phyloP scores from a whole-genome alignment of 1,140 invertebrate species.

The Ptiloglossa arizonensis region DNA sequence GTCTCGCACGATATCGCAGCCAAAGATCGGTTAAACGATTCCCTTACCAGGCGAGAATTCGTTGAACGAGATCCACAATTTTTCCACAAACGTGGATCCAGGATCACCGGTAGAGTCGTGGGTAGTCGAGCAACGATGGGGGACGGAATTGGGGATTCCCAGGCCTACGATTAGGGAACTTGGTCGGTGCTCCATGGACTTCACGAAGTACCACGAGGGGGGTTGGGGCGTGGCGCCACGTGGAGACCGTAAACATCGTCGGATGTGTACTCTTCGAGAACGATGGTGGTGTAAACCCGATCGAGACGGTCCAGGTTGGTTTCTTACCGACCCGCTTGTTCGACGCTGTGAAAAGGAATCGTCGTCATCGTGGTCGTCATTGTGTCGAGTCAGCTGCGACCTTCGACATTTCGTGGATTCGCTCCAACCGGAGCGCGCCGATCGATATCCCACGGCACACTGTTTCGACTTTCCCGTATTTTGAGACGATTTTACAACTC shows the following conservation, averaged over 20 bases:
- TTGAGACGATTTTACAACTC: neutral
- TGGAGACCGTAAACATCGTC: slow-evolving; percentile 69
- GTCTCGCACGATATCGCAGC: too few species aligned
- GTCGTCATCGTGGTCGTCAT: neutral
- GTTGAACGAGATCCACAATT: too few species aligned
- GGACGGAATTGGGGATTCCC: too few species aligned
- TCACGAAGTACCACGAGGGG: slow-evolving; percentile 43
- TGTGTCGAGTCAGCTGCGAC: slow-evolving; percentile 26
- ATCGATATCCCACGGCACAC: slow-evolving; percentile 32
- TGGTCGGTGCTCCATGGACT: slow-evolving; percentile 55
- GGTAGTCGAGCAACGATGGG: too few species aligned
- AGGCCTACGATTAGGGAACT: slow-evolving; percentile 72
- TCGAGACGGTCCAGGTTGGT: neutral
- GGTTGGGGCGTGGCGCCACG: slow-evolving; percentile 54
- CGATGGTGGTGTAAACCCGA: neutral
- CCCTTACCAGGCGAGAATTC: too few species aligned
- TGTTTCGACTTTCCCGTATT: slow-evolving; percentile 36
- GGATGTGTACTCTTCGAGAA: neutral
- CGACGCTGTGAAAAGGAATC: neutral
- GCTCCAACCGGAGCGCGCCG: neutral
- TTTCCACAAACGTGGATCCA: too few species aligned
- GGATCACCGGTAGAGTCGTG: too few species aligned
- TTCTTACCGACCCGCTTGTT: too few species aligned
- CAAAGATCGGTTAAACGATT: too few species aligned
- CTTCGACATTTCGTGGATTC: slow-evolving; percentile 46